Evolutionary conservation across 2,113 vertebrate species (phyloP).

Genomic region (Caranx ignobilis): DNA sequence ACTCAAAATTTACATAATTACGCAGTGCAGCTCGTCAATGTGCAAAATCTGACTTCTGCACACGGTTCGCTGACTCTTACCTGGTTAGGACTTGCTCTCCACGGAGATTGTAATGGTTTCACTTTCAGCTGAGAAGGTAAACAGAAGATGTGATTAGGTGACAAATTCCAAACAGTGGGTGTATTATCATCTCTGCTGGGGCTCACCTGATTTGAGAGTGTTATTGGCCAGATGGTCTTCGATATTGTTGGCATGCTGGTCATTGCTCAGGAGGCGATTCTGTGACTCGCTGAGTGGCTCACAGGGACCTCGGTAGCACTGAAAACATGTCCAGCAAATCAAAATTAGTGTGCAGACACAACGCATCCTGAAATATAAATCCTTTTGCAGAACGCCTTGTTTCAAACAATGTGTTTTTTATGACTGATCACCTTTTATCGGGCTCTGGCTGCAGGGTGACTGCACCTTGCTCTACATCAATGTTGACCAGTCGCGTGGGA

Average conservation of each 20-base stretch:
- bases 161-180: neutral
- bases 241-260: slow-evolving; percentile 84
- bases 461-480: slow-evolving; percentile 89
- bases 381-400: neutral
- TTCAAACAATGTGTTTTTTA: neutral
- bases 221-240: slow-evolving; percentile 84
- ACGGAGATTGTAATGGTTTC: slow-evolving; percentile 90
- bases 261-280: slow-evolving; percentile 88
- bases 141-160: neutral
- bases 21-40: neutral
- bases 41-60: neutral
- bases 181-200: neutral
- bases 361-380: neutral
- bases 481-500: slow-evolving; percentile 91
- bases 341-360: neutral
- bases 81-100: slow-evolving; percentile 92
- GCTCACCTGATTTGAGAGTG: slow-evolving; percentile 86
- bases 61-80: slow-evolving; percentile 48
- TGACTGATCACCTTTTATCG: slow-evolving; percentile 86
- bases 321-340: slow-evolving; percentile 24
- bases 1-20: neutral
- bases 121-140: slow-evolving; percentile 86
- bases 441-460: slow-evolving; percentile 86
- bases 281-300: slow-evolving; percentile 92
- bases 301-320: slow-evolving; percentile 83